Base-by-base conservation (phyloP, 1,140 invertebrate genomes). In the Drosophila santomea region DNA sequence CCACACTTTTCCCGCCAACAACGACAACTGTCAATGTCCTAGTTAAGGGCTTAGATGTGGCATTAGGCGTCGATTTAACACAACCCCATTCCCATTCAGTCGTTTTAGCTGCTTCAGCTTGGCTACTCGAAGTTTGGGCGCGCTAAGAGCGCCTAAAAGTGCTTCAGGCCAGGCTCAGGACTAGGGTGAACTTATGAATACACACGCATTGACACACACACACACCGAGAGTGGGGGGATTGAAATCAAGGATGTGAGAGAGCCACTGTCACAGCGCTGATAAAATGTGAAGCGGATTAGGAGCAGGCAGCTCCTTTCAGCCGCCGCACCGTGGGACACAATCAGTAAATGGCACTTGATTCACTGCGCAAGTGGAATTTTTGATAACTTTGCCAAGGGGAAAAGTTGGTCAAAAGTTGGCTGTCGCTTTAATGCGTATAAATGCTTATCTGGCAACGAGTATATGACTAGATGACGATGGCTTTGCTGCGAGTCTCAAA, bases 341-440 rank as follows among this genome's bases (percentile, higher is more conserved):
- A 88, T 88, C 84, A 89, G 84, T 88, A 89, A 88, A 89, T 89
- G 84, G 80, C 84, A 89, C 84, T 89, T 89, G 84, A 89, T 89
- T 90, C 80, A 90, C 80, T 88, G 80, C 80, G 84, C 85, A 89
- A 89, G 85, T 89, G 84, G 84, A 89, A 89, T 89, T 89, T 89
- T 89, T 89, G 84, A 89, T 89, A 89, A 89, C 84, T 89, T 89
- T 89, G 62, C 47, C 84, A 43, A 71, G 69, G 61, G 61, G 50
- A 78, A 86, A 86, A 89, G 63, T 89, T 89, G 84, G 84, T 78
- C 84, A 89, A 84, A 86, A 83, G 76, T 86, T 77, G 79, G 71
- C 72, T 77, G 80, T 77, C 80, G 84, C 84, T 89, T 88, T 89
- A 84, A 89, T 83, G 80, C 84, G 80, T 89, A 88, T 88, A 83